Evolutionary conservation across 2,113 vertebrate species (phyloP).

Genomic region (Onychostruthus taczanowskii): DNA sequence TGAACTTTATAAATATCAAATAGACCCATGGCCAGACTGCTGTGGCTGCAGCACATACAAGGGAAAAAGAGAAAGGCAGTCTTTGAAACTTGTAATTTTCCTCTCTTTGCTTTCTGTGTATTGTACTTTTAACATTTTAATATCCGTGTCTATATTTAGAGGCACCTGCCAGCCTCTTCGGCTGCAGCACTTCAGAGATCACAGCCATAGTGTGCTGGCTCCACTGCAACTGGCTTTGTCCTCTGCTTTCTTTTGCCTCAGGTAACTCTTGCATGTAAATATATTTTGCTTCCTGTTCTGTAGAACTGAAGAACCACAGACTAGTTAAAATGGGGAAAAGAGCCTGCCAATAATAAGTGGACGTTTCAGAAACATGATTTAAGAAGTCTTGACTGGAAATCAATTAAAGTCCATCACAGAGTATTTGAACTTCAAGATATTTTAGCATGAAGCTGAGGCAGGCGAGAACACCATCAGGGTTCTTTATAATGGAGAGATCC

Average conservation of each 20-base stretch:
- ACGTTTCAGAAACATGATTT: background rate
- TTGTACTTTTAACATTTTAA: constrained; percentile 26
- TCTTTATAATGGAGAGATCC: background rate
- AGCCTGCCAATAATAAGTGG: background rate
- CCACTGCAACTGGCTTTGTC: background rate
- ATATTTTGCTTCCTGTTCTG: background rate
- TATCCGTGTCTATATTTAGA: background rate
- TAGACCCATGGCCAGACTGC: background rate
- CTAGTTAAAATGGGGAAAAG: background rate
- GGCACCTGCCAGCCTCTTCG: background rate
- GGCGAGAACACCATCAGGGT: background rate
- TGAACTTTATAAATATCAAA: constrained; percentile 13
- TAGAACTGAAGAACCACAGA: background rate
- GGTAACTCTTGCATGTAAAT: background rate
- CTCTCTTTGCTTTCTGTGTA: background rate
- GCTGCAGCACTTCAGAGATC: background rate
- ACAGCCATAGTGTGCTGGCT: fast-evolving
- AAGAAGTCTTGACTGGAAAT: constrained; percentile 40
- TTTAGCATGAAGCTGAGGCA: background rate
- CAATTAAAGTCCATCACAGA: background rate
- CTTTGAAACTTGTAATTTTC: constrained; percentile 18
- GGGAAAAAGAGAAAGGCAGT: background rate
- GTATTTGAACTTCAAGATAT: background rate
- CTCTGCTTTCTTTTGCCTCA: background rate
- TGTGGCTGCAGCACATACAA: background rate